Conservation (phyloP, 2,888 invertebrate genomes). For the Heliconius hortense region DNA sequence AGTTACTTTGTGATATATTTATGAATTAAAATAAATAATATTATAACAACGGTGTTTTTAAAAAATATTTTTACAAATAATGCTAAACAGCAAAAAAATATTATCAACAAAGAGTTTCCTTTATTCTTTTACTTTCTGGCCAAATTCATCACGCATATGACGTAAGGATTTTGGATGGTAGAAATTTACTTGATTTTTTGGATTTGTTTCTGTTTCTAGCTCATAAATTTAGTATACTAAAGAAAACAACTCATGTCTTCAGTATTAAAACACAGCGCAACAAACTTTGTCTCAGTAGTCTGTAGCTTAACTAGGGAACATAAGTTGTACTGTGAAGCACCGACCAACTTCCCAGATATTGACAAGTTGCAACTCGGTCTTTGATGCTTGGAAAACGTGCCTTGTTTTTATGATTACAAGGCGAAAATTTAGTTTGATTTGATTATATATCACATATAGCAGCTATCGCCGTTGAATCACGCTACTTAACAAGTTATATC, state of each 20-base stretch:
- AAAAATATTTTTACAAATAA: too few species aligned
- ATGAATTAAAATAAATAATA: too few species aligned
- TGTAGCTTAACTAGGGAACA: slow-evolving; percentile 26
- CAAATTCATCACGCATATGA: too few species aligned
- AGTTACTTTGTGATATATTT: too few species aligned
- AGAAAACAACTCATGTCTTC: slow-evolving; percentile 4
- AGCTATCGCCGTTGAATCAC: not conserved
- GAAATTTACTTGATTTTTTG: too few species aligned
- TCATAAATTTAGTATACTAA: not conserved
- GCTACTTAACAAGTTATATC: not conserved
- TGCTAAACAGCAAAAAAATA: too few species aligned
- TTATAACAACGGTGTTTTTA: too few species aligned
- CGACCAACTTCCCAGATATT: slow-evolving; percentile 29
- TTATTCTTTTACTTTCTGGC: too few species aligned
- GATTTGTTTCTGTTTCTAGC: not conserved
- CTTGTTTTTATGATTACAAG: slow-evolving; percentile 1
- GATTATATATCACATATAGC: not conserved
- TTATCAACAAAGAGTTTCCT: too few species aligned
- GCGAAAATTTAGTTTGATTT: not conserved
- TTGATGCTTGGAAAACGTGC: slow-evolving; percentile 11
- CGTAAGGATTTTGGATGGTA: too few species aligned
- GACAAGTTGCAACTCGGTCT: slow-evolving; percentile 17
- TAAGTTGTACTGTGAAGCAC: slow-evolving; percentile 27
- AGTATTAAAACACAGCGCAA: not conserved
- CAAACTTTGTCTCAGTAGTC: slow-evolving; percentile 26